Percentiles rank a stretch among this genome's conserved stretches.
Evolutionary conservation across 2,113 vertebrate genomes (phyloP).

Genomic region (Desmodus rotundus): DNA sequence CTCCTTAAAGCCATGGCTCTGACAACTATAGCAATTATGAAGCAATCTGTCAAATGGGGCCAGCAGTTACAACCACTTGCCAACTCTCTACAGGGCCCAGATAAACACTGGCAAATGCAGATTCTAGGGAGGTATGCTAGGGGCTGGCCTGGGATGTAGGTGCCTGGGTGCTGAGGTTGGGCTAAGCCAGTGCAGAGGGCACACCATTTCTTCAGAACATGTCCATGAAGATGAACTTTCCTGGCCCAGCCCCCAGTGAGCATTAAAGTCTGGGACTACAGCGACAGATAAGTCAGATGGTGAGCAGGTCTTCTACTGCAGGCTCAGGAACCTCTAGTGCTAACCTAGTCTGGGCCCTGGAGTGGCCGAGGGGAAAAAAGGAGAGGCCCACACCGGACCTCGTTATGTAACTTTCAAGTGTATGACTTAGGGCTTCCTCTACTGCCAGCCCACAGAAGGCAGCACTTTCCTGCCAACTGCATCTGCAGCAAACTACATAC

Average conservation of each 20-base stretch:
- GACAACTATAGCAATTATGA: background rate
- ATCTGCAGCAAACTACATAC: fast-evolving
- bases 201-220: background rate
- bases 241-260: background rate
- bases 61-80: background rate
- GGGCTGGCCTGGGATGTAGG: background rate
- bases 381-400: background rate
- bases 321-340: background rate
- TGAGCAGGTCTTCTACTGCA: background rate
- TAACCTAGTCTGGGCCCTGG: background rate
- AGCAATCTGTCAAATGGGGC: background rate
- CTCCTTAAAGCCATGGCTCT: background rate
- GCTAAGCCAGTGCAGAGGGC: background rate
- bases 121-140: background rate
- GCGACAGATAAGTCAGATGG: background rate
- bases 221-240: background rate
- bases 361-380: background rate
- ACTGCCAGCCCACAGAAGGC: background rate
- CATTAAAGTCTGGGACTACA: background rate
- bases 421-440: background rate
- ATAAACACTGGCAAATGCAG: background rate
- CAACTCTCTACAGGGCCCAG: background rate
- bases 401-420: background rate
- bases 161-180: too few species aligned
- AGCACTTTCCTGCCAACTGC: background rate